Evolutionary conservation across 2,888 invertebrate genomes (phyloP).

Genomic region (Thymelicus lineola): DNA sequence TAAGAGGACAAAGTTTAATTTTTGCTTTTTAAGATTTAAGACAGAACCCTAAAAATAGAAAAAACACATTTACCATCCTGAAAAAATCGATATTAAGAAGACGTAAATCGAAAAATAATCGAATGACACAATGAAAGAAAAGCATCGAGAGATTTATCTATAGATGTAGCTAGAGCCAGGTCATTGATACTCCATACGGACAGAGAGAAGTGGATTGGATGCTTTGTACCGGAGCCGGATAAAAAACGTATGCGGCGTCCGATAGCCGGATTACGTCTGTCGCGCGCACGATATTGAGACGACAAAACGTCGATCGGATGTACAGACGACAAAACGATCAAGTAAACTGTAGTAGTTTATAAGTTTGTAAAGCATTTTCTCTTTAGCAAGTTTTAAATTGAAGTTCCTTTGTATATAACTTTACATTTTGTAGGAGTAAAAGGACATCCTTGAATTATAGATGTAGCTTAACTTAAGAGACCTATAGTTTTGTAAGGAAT

Average conservation of each 20-base stretch:
- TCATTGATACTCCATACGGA: conserved; percentile 9
- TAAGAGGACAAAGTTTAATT: no score
- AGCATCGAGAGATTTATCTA: not conserved
- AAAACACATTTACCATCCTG: no score
- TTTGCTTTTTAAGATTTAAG: no score
- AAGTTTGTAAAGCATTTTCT: not conserved
- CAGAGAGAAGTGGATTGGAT: conserved; percentile 5
- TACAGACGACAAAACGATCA: not conserved
- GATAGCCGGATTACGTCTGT: conserved; percentile 9
- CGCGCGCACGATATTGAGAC: conserved; percentile 9
- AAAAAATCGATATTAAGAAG: not conserved
- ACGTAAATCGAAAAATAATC: conserved; percentile 3
- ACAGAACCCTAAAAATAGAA: no score
- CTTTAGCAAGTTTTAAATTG: not conserved
- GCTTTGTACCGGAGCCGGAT: conserved; percentile 9
- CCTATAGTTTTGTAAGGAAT: no score
- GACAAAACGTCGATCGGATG: not conserved
- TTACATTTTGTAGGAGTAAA: not conserved
- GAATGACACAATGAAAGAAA: conserved; percentile 6
- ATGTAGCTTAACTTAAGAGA: no score
- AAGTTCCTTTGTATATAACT: not conserved
- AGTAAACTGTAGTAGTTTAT: not conserved
- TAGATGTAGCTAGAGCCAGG: not conserved
- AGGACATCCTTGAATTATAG: no score
- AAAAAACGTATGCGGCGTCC: conserved; percentile 1